Percentiles rank a stretch among this genome's conserved stretches.
Evolutionary conservation across 1,140 invertebrate species (phyloP).

Genomic region (Hyphantria cunea): DNA sequence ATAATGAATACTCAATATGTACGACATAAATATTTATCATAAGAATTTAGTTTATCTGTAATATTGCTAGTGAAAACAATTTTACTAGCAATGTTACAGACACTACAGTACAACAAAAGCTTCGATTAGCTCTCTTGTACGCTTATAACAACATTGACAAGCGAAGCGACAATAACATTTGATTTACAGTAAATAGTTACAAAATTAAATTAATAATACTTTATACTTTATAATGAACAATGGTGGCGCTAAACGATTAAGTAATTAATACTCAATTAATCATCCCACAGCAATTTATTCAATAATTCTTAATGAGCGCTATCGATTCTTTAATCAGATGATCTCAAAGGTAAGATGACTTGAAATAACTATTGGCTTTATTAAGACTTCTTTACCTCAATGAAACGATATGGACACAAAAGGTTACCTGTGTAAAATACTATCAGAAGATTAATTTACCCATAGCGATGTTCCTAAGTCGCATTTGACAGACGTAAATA

Average conservation of each 20-base stretch:
- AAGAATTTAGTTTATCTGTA: no score
- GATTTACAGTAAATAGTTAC: conserved; percentile 14
- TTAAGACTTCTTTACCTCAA: not conserved
- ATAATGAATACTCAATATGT: no score
- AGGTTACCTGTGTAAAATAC: no score
- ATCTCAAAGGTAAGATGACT: conserved; percentile 22
- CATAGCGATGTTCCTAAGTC: no score
- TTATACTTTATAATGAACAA: conserved; percentile 47
- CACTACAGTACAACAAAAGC: no score
- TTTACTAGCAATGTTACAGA: no score
- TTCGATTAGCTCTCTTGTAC: no score
- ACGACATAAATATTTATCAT: no score
- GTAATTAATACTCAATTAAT: conserved; percentile 76
- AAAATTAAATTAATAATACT: conserved; percentile 22
- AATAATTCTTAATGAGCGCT: conserved; percentile 62
- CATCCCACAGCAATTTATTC: conserved; percentile 63
- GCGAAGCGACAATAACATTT: not conserved
- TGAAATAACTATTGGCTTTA: conserved; percentile 2
- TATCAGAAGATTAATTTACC: no score
- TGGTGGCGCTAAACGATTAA: conserved; percentile 64
- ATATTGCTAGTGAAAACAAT: not conserved
- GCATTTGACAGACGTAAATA: no score
- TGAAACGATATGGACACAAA: no score
- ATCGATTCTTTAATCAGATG: conserved; percentile 36
- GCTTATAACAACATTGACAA: not conserved